Percentiles rank a stretch among this genome's conserved stretches.
These are phyloP conservation scores for Simalia tracyae DNA, from an alignment of 2,797 vertebrate genomes.

Conservation along the genomic window DNA sequence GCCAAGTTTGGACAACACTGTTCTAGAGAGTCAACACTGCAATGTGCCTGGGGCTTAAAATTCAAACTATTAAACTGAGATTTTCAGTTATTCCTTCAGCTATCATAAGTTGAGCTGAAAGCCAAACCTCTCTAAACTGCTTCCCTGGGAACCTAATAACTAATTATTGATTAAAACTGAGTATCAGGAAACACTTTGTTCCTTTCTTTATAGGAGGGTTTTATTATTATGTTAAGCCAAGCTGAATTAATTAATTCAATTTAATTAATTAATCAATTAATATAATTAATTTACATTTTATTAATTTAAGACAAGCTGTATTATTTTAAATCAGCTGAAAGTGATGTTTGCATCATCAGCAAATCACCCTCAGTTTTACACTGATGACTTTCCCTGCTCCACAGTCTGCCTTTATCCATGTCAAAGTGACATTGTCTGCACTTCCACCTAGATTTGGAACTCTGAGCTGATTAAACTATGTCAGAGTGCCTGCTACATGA, in stretches of 20 bases:
- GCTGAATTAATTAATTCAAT: not conserved
- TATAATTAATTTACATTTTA: not conserved
- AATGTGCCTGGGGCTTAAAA: constrained; percentile 41
- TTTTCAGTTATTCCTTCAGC: constrained; percentile 48
- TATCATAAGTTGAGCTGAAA: constrained; percentile 22
- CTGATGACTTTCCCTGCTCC: not conserved
- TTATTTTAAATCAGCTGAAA: not conserved
- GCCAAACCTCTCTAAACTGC: constrained; percentile 15
- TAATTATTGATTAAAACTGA: constrained; percentile 18
- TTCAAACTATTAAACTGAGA: constrained; percentile 52
- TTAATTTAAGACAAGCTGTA: not conserved
- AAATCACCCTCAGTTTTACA: not conserved
- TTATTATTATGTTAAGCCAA: not conserved
- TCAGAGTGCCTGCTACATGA: not conserved
- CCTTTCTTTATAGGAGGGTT: not conserved
- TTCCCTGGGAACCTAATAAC: constrained; percentile 21
- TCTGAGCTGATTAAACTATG: not conserved
- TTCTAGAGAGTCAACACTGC: constrained; percentile 46
- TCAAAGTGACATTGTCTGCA: not conserved
- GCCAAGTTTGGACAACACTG: too few relatives aligned
- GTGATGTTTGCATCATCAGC: not conserved
- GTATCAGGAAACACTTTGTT: constrained; percentile 15
- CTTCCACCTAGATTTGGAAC: not conserved
- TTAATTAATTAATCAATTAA: not conserved
- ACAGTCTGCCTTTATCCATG: not conserved